A percentile compares a stretch with the other conserved stretches of the same genome.
Evolutionary conservation across 2,888 invertebrate genomes (phyloP).

Genomic region (Scrobipalpa costella): DNA sequence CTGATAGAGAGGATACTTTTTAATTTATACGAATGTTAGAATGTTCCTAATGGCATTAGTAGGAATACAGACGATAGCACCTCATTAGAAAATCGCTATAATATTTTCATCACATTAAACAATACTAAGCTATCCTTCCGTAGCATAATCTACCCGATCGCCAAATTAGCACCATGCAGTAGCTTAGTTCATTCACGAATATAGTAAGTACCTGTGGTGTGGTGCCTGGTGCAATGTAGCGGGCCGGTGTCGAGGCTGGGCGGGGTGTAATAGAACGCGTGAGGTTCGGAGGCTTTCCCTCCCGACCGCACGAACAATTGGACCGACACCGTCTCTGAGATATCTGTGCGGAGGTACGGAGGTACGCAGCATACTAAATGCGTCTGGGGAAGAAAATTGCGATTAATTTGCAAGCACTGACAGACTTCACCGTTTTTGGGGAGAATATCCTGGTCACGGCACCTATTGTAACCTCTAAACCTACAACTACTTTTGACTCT

Average conservation of each 20-base stretch:
- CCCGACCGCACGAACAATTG: conserved; percentile 91
- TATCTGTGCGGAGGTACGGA: conserved; percentile 85
- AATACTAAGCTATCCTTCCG: conserved; percentile 16
- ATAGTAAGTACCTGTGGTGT: conserved; percentile 50
- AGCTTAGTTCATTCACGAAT: background rate
- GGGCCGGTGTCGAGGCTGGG: conserved; percentile 55
- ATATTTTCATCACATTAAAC: background rate
- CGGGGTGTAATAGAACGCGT: conserved; percentile 91
- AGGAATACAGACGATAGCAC: background rate
- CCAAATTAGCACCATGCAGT: conserved; percentile 6
- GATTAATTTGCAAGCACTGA: background rate
- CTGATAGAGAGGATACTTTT: background rate
- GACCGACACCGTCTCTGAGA: conserved; percentile 86
- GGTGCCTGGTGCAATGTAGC: conserved; percentile 59
- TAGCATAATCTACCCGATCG: conserved; percentile 7
- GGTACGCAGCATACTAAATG: conserved; percentile 94
- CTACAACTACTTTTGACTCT: background rate
- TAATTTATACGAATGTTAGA: background rate
- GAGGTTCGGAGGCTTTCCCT: conserved; percentile 92
- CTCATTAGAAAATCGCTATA: background rate
- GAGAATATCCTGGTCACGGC: background rate
- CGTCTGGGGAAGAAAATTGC: conserved; percentile 78
- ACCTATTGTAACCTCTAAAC: background rate
- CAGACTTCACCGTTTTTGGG: background rate
- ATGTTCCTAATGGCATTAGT: background rate